Evolutionary conservation across 2,888 invertebrate species (phyloP), one percentile per base, ranked within the genome.

Genomic region (Drosophila sordidula): DNA sequence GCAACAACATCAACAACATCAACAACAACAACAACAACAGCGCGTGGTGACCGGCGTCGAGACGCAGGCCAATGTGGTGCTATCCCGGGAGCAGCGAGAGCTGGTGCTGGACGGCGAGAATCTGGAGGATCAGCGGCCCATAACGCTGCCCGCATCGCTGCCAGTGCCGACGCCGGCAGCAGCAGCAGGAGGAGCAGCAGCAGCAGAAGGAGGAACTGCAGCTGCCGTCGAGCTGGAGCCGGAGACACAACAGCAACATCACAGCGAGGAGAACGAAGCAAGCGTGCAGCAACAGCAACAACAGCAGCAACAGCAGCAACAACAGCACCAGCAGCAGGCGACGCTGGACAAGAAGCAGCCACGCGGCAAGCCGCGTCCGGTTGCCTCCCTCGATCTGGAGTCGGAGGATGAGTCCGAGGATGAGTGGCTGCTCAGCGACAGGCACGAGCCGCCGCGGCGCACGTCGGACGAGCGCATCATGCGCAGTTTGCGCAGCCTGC

Each of bases 81-180:
- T 80, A 4, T 74, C 68, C 1, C 78, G 80, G 0, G 91, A 91
- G 54, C 94, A 93, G 70, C 91, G 94, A 36, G 94, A 94, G 82
- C 90, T 94, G 11, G 93, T 93, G 42, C 92, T 94, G 91, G 94
- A 94, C 78, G 94, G 94, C 0, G 94, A 94, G 82, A 95, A 95
- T 85, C 70, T 92, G n/a, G 92, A 92, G 70, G 92, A 92, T 80
- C 90, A 91, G n/a, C 87, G 65, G 38, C 3, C 76, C 22, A 18
- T 45, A 1, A 26, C 36, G 18, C 49, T 42, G 11, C 22, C 81
- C 42, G 16, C 67, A 65, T 9, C 77, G 70, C 11, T 56, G 59
- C 32, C 73, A 14, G 8, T 11, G 34, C 9, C 36, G 34, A 6
- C 36, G 8, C 65, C 44, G 54, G 1, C 61, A 56, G 5, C 68